A percentile compares a stretch with the other conserved stretches of the same genome.
phyloP scores from a whole-genome alignment of 2,797 vertebrate species.

The Pseudocheirus occidentalis region DNA sequence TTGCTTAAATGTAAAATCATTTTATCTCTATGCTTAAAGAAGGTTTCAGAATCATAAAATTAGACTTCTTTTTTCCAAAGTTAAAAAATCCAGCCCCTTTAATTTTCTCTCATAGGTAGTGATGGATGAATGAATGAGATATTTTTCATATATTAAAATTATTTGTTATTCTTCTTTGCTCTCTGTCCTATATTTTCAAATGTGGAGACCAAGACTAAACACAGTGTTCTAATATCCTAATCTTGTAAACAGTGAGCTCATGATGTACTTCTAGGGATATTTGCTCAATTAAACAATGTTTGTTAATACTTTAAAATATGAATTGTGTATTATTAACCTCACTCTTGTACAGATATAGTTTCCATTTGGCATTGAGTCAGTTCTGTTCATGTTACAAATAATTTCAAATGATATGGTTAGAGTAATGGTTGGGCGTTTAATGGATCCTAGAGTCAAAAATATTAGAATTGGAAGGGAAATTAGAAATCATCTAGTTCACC shows the following conservation, averaged over 20 bases:
- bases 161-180: neutral
- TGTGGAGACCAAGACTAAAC: neutral
- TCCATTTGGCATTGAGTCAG: neutral
- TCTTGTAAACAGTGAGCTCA: neutral
- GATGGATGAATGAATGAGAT: neutral
- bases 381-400: neutral
- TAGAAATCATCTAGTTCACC: neutral
- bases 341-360: neutral
- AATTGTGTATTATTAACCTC: neutral
- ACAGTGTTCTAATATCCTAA: neutral
- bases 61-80: neutral
- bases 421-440: neutral
- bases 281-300: neutral
- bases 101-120: neutral
- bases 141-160: neutral
- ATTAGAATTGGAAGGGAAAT: neutral
- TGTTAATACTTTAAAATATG: neutral
- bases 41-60: neutral
- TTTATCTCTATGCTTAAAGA: neutral
- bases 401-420: neutral
- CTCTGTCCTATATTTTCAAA: neutral
- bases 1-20: neutral
- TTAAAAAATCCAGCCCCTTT: neutral
- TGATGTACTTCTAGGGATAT: constrained; percentile 1
- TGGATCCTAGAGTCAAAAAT: neutral